These are phyloP conservation scores for Sinocyclocheilus maitianheensis DNA, from an alignment of 2,113 vertebrate genomes.

Conservation along the genomic window DNA sequence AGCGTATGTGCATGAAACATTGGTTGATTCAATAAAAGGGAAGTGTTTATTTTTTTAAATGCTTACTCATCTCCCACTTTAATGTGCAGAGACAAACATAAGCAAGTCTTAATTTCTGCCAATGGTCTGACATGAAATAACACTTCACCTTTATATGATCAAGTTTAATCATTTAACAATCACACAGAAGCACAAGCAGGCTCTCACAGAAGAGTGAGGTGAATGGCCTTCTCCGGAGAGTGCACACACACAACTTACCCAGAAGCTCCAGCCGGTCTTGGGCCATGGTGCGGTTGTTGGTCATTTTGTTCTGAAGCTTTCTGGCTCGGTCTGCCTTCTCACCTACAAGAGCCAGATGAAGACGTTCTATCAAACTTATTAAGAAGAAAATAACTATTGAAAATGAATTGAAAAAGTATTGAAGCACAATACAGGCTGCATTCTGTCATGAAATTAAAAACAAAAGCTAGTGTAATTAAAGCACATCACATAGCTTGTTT, in stretches of 20 bases:
- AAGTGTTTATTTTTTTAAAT: not conserved
- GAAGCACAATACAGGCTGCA: not conserved
- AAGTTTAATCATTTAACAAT: not conserved
- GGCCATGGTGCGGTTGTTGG: slow-evolving; percentile 85
- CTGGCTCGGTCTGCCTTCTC: slow-evolving; percentile 83
- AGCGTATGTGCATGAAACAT: not conserved
- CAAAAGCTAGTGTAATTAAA: not conserved
- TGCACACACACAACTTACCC: slow-evolving; percentile 67
- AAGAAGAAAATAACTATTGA: too few species aligned
- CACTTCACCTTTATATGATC: not conserved
- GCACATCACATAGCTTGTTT: not conserved
- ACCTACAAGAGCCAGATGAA: slow-evolving; percentile 67
- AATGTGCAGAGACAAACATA: not conserved
- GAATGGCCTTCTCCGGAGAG: not conserved
- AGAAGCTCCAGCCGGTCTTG: slow-evolving; percentile 86
- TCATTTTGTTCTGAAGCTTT: slow-evolving; percentile 72
- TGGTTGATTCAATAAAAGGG: not conserved
- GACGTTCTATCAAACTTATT: not conserved
- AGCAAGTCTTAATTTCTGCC: not conserved
- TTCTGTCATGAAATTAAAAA: not conserved
- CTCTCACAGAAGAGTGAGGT: not conserved
- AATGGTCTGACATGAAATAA: not conserved
- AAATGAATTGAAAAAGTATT: not conserved
- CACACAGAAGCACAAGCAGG: not conserved
- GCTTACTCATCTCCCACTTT: not conserved